These are phyloP conservation scores for Prunella fulvescens DNA, from an alignment of 2,113 vertebrate genomes.

Conservation along the genomic window DNA sequence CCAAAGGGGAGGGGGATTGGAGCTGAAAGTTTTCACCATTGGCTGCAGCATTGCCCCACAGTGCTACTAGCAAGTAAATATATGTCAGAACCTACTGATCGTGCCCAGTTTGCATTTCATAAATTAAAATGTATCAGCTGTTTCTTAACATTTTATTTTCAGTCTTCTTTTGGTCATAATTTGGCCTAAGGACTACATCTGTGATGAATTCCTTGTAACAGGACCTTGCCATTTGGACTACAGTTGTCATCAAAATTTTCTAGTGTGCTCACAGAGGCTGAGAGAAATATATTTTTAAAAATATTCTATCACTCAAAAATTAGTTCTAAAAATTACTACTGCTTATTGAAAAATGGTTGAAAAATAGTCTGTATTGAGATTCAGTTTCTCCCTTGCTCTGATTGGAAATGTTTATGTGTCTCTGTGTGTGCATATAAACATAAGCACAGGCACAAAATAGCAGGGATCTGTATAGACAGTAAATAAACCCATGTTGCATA, in stretches of 20 bases:
- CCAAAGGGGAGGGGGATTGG: neutral
- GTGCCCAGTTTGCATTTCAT: neutral
- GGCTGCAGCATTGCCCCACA: neutral
- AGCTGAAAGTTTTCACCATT: neutral
- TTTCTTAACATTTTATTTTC: constrained; percentile 56
- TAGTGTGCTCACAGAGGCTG: neutral
- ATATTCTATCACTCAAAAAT: constrained; percentile 18
- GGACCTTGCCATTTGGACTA: constrained; percentile 33
- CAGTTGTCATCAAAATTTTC: constrained; percentile 55
- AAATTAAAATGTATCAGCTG: constrained; percentile 47
- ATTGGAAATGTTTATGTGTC: neutral
- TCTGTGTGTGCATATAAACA: neutral
- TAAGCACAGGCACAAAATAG: neutral
- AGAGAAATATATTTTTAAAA: neutral
- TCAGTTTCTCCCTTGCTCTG: neutral
- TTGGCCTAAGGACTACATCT: constrained; percentile 47
- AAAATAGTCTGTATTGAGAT: neutral
- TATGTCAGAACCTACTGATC: neutral
- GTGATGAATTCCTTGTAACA: constrained; percentile 42
- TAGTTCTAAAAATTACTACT: neutral
- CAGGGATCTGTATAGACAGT: neutral
- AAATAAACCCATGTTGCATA: neutral
- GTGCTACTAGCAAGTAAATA: constrained; percentile 20
- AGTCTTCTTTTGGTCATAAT: constrained; percentile 36
- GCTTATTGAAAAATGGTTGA: neutral